Conservation (phyloP, 2,797 vertebrate species). For the Pipistrellus pygmaeus region DNA sequence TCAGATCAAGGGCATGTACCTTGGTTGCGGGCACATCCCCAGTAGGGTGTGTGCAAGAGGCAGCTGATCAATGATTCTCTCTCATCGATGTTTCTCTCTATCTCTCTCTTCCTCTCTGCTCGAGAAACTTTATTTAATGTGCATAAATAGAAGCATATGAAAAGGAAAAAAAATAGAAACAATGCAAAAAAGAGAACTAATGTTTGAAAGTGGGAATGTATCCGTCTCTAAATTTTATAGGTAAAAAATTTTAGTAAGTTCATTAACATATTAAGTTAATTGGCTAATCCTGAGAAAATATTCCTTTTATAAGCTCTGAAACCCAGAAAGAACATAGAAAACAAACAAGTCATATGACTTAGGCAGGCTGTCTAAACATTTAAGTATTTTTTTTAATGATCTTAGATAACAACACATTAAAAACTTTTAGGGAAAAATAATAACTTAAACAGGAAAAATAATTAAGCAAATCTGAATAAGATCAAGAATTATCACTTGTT, state of each 20-base stretch:
- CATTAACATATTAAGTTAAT: neutral
- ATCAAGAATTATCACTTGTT: neutral
- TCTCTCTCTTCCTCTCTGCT: too few relatives aligned
- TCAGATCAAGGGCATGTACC: too few relatives aligned
- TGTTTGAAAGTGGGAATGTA: neutral
- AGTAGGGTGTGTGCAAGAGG: too few relatives aligned
- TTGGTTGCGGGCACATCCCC: too few relatives aligned
- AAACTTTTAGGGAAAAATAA: neutral
- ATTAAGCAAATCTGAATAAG: neutral
- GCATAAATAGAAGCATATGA: neutral
- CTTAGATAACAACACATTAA: neutral
- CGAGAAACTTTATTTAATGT: neutral
- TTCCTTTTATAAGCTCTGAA: neutral
- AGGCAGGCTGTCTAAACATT: neutral
- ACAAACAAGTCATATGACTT: neutral
- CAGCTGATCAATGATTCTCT: too few relatives aligned
- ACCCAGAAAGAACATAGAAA: neutral
- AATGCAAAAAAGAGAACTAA: neutral
- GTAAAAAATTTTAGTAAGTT: neutral
- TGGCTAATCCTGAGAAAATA: neutral
- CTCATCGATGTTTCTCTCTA: too few relatives aligned
- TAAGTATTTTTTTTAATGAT: neutral
- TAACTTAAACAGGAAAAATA: neutral
- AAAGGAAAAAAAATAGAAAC: neutral
- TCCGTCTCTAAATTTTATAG: neutral